phyloP scores from a whole-genome alignment of 1,140 invertebrate genomes.

The Chironomus striatipennis region DNA sequence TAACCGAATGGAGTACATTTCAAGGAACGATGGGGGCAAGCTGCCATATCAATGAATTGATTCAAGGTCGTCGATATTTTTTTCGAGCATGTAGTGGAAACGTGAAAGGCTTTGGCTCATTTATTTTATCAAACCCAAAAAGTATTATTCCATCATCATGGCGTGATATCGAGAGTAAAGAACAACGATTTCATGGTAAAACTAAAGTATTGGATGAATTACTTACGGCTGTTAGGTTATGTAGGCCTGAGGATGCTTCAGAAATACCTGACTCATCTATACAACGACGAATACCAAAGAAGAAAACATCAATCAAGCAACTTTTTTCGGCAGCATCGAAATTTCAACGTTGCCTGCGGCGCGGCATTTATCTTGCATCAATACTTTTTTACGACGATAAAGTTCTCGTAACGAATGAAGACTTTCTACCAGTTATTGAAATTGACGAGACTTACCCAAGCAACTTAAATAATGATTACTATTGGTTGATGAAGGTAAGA shows the following conservation, averaged over 20 bases:
- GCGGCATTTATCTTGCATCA: constrained; percentile 74
- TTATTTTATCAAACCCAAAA: constrained; percentile 61
- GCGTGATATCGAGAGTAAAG: constrained; percentile 58
- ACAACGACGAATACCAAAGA: constrained; percentile 54
- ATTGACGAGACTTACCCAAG: constrained; percentile 94
- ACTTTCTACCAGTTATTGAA: constrained; percentile 91
- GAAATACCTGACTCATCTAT: constrained; percentile 41
- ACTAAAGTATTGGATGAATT: constrained; percentile 57
- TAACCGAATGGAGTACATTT: constrained; percentile 54
- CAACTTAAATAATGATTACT: constrained; percentile 84
- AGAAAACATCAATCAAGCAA: constrained; percentile 88
- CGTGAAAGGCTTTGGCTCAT: constrained; percentile 82
- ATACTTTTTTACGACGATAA: constrained; percentile 92
- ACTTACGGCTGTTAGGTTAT: constrained; percentile 37
- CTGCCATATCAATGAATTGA: constrained; percentile 61
- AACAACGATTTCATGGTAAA: constrained; percentile 48
- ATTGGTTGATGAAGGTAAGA: constrained; percentile 84
- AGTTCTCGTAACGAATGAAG: constrained; percentile 90
- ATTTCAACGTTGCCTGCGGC: constrained; percentile 85
- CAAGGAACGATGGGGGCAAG: constrained; percentile 50
- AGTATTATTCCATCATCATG: constrained; percentile 88
- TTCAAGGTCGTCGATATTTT: constrained; percentile 74
- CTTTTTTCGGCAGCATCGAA: constrained; percentile 90
- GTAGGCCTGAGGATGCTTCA: constrained; percentile 51
- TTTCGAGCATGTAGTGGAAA: constrained; percentile 81